A percentile compares a stretch with the other conserved stretches of the same genome.
These are phyloP conservation scores for Lophotis ruficrista DNA, from an alignment of 2,113 vertebrate genomes.

Conservation along the genomic window DNA sequence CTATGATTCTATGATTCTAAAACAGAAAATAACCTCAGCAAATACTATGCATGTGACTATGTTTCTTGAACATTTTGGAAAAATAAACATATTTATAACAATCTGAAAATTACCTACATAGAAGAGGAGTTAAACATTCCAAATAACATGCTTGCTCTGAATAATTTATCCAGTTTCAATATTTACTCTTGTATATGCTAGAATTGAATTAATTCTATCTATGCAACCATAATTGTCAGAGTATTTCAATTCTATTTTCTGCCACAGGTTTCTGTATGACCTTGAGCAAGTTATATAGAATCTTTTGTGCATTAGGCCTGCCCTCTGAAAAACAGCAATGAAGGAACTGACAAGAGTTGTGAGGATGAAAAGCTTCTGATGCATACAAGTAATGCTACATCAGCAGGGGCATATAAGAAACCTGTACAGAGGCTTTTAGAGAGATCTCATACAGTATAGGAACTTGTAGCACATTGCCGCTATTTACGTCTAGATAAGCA, in stretches of 20 bases:
- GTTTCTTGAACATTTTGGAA: not conserved
- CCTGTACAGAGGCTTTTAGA: not conserved
- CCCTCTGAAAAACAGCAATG: not conserved
- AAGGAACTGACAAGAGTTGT: not conserved
- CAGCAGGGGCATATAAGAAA: not conserved
- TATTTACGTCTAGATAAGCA: not conserved
- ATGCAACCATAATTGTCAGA: not conserved
- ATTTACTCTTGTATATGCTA: not conserved
- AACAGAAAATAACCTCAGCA: not conserved
- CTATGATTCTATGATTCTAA: too few species aligned
- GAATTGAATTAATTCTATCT: slow-evolving; percentile 10
- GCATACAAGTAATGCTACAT: too few species aligned
- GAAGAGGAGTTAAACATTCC: not conserved
- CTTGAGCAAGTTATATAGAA: not conserved
- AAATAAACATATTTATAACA: slow-evolving; percentile 24
- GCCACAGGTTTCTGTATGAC: not conserved
- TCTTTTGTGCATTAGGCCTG: not conserved
- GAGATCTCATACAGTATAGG: not conserved
- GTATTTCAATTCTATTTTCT: not conserved
- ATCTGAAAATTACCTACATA: not conserved
- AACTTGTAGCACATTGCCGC: not conserved
- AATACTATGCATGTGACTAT: not conserved
- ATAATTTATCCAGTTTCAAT: slow-evolving; percentile 40
- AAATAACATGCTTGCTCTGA: slow-evolving; percentile 4
- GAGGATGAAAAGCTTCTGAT: not conserved